A percentile compares a stretch with the other conserved stretches of the same genome.
These are phyloP conservation scores for Eretmocerus hayati DNA, from an alignment of 2,888 invertebrate species.

Conservation along the genomic window DNA sequence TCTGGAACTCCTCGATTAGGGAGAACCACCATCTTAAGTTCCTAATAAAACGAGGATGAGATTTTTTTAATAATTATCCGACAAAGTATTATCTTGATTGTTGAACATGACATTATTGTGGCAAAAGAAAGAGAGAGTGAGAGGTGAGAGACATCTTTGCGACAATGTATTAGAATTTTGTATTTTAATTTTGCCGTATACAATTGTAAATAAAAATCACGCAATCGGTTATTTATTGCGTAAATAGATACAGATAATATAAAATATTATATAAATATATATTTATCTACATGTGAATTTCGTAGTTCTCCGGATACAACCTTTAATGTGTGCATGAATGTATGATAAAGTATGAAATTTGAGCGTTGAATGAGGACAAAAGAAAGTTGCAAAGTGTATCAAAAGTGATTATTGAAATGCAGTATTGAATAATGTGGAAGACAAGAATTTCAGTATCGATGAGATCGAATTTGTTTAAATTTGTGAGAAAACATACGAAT, in stretches of 20 bases:
- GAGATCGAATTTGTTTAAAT: no score
- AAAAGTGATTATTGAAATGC: no score
- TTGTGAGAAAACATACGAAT: no score
- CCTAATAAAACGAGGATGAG: constrained; percentile 38
- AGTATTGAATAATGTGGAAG: background rate
- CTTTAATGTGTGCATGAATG: constrained; percentile 27
- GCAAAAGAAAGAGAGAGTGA: constrained; percentile 6
- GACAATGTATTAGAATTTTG: constrained; percentile 31
- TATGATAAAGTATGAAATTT: constrained; percentile 3
- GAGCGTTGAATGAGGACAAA: background rate
- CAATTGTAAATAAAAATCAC: constrained; percentile 39
- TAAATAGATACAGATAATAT: constrained; percentile 33
- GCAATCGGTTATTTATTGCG: constrained; percentile 42
- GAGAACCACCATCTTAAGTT: constrained; percentile 42
- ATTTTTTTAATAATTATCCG: constrained; percentile 32
- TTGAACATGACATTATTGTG: no score
- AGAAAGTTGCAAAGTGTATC: background rate
- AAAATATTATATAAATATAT: constrained; percentile 34
- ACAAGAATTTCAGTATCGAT: no score
- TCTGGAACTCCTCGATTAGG: constrained; percentile 29
- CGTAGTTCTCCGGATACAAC: constrained; percentile 40
- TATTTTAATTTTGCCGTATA: constrained; percentile 34
- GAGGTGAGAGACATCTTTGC: constrained; percentile 26
- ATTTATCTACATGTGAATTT: constrained; percentile 40
- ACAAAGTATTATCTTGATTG: constrained; percentile 32